Percentiles rank a stretch among this genome's conserved stretches.
Evolutionary conservation across 2,888 invertebrate species (phyloP).

Genomic region (Drosophila hamatofila): DNA sequence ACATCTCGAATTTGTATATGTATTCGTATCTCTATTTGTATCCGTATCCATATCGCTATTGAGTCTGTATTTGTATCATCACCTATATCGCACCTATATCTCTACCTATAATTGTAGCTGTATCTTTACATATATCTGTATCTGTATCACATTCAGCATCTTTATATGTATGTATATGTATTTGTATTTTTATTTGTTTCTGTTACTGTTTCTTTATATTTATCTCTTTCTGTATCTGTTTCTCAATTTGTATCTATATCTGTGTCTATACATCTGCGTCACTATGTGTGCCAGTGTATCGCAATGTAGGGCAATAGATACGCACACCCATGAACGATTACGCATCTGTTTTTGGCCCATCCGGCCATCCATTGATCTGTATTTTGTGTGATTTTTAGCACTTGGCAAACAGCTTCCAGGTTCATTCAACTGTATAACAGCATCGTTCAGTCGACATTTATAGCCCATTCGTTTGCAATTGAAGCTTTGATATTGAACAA

Average conservation of each 20-base stretch:
- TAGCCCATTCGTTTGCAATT: conserved; percentile 2
- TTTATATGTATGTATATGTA: background rate
- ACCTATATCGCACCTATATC: background rate
- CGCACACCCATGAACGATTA: conserved; percentile 4
- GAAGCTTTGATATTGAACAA: background rate
- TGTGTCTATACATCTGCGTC: conserved; percentile 8
- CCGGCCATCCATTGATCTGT: conserved; percentile 33
- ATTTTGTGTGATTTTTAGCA: background rate
- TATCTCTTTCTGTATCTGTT: conserved; percentile 6
- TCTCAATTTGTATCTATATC: conserved; percentile 1
- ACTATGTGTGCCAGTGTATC: background rate
- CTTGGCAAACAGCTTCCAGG: conserved; percentile 15
- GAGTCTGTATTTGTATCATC: background rate
- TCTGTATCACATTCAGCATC: background rate
- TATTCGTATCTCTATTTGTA: background rate
- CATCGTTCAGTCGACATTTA: background rate
- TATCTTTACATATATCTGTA: background rate
- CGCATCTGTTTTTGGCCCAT: conserved; percentile 16
- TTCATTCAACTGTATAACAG: conserved; percentile 45
- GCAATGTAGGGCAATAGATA: conserved; percentile 38
- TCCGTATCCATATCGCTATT: background rate
- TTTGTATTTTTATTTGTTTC: background rate
- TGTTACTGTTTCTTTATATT: background rate
- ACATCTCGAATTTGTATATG: background rate
- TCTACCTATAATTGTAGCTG: background rate